Conservation (phyloP, 1,140 invertebrate genomes). For the Platyscapa corneri region DNA sequence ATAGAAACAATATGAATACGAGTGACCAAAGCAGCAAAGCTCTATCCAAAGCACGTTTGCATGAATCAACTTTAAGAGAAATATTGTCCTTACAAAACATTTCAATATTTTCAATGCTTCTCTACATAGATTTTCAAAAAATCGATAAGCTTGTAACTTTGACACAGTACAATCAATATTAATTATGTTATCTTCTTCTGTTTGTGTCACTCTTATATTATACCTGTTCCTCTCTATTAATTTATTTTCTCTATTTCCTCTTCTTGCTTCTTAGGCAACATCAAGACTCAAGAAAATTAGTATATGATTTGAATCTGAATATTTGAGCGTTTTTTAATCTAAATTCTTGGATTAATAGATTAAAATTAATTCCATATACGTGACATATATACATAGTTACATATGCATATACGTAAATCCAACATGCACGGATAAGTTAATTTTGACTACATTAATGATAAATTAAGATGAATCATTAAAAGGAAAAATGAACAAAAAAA, state of each 20-base stretch:
- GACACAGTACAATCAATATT: not conserved
- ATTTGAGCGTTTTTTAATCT: too few species aligned
- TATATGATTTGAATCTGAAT: too few species aligned
- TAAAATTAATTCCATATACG: too few species aligned
- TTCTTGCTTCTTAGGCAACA: too few species aligned
- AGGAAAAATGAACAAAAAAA: conserved; percentile 8
- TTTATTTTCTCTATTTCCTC: not conserved
- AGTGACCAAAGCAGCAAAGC: conserved; percentile 31
- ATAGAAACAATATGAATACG: conserved; percentile 24
- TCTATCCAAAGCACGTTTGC: conserved; percentile 50
- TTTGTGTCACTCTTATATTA: too few species aligned
- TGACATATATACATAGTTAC: too few species aligned
- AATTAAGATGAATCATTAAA: conserved; percentile 21
- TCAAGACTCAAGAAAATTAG: not conserved
- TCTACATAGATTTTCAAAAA: conserved; percentile 11
- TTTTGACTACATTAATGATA: conserved; percentile 48
- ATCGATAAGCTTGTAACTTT: conserved; percentile 37
- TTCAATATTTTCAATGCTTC: conserved; percentile 46
- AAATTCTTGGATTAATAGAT: too few species aligned
- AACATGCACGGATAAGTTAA: conserved; percentile 25
- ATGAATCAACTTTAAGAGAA: not conserved
- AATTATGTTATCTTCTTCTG: too few species aligned
- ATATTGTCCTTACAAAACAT: conserved; percentile 10
- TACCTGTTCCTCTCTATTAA: too few species aligned
- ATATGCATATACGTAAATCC: too few species aligned